Conservation (phyloP, 2,113 vertebrate genomes). For the Leptodactylus fuscus region DNA sequence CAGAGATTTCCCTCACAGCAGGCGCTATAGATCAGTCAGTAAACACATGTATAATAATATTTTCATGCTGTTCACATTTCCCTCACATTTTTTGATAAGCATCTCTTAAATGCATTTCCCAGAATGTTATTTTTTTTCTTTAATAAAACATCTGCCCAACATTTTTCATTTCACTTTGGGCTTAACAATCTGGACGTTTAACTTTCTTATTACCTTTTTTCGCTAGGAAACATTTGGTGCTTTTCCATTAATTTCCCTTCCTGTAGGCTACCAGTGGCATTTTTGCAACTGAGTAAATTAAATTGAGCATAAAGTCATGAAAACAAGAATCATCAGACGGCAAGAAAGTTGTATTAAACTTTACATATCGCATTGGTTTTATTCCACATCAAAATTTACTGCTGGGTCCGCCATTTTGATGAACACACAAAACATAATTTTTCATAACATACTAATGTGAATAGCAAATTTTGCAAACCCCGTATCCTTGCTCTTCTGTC, state of each 20-base stretch:
- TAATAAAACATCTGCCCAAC: slow-evolving; percentile 46
- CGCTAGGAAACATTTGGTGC: slow-evolving; percentile 24
- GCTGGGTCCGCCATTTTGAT: neutral
- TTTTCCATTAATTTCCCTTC: slow-evolving; percentile 39
- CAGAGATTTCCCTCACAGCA: neutral
- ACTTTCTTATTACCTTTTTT: slow-evolving; percentile 36
- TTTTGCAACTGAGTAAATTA: slow-evolving; percentile 26
- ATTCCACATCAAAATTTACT: neutral
- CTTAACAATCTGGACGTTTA: slow-evolving; percentile 35
- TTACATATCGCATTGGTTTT: neutral
- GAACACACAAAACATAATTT: neutral
- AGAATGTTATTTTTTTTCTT: slow-evolving; percentile 29
- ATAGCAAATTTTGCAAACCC: neutral
- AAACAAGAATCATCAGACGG: slow-evolving; percentile 12
- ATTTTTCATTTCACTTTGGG: slow-evolving; percentile 45
- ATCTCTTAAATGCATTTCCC: slow-evolving; percentile 32
- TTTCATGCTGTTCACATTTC: slow-evolving; percentile 40
- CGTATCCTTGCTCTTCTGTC: neutral
- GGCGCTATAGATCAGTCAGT: slow-evolving; percentile 10
- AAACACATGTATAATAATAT: slow-evolving; percentile 21
- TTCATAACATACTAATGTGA: neutral
- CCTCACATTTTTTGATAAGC: slow-evolving; percentile 41
- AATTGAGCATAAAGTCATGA: slow-evolving; percentile 25
- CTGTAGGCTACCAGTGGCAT: slow-evolving; percentile 22
- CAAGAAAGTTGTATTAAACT: neutral